Percentiles rank a stretch among this genome's conserved stretches.
phyloP scores from a whole-genome alignment of 2,888 invertebrate species.

The Clivina fossor region DNA sequence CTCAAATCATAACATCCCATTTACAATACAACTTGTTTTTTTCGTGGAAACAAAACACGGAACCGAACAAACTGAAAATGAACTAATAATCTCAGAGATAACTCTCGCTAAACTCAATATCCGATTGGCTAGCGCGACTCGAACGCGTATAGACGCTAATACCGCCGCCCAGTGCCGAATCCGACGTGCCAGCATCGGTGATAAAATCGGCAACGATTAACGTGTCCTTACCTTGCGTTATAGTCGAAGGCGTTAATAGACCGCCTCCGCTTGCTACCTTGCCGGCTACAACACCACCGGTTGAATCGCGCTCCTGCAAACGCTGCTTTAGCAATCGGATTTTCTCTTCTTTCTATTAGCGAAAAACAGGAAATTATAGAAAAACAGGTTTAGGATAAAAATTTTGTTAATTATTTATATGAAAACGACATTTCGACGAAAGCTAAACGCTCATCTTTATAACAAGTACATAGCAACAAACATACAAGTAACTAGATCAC shows the following conservation, averaged over 20 bases:
- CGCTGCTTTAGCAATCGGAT: slow-evolving; percentile 80
- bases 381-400: no score
- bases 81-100: no score
- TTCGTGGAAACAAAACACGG: not conserved
- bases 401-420: no score
- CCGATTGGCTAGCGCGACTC: slow-evolving; percentile 81
- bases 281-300: slow-evolving; percentile 43
- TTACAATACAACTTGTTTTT: not conserved
- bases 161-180: slow-evolving; percentile 70
- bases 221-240: slow-evolving; percentile 76
- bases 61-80: no score
- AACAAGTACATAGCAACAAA: no score
- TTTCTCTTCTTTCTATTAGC: slow-evolving; percentile 93
- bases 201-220: slow-evolving; percentile 74
- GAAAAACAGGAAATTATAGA: no score
- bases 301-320: slow-evolving; percentile 74
- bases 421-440: no score
- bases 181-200: slow-evolving; percentile 75
- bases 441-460: no score
- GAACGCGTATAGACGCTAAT: slow-evolving; percentile 77
- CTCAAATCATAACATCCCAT: not conserved
- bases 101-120: slow-evolving; percentile 86
- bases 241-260: slow-evolving; percentile 52
- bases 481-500: no score
- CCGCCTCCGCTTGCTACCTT: slow-evolving; percentile 44